Evolutionary conservation across 2,113 vertebrate species (phyloP).

Genomic region (Bos indicus): DNA sequence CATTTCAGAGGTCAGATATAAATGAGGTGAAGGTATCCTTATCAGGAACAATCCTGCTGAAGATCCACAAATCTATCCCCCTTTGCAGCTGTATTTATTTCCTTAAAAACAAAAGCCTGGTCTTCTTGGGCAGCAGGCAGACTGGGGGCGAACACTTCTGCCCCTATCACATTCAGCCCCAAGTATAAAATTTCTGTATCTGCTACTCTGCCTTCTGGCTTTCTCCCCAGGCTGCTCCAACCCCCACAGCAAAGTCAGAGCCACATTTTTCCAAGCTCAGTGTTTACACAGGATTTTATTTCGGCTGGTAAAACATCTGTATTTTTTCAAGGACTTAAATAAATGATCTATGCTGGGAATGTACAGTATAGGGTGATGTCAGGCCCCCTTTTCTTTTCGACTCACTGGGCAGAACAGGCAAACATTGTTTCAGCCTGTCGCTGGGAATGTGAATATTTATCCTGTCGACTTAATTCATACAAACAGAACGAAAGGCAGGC

Average conservation of each 20-base stretch:
- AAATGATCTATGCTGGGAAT: slow-evolving; percentile 75
- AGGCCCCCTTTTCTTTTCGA: slow-evolving; percentile 59
- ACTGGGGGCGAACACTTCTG: background rate
- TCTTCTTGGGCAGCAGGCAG: background rate
- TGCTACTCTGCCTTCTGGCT: slow-evolving; percentile 59
- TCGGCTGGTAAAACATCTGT: slow-evolving; percentile 79
- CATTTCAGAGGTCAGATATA: slow-evolving; percentile 15
- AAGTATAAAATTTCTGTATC: slow-evolving; percentile 27
- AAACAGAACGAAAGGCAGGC: slow-evolving; percentile 74
- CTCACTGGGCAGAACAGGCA: slow-evolving; percentile 76
- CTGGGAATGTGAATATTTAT: slow-evolving; percentile 83
- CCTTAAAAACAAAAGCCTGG: background rate
- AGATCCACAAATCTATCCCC: background rate
- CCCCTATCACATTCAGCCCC: background rate
- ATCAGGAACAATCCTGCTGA: background rate
- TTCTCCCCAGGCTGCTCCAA: slow-evolving; percentile 28
- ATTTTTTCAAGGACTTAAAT: slow-evolving; percentile 76
- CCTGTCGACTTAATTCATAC: slow-evolving; percentile 79
- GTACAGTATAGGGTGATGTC: slow-evolving; percentile 78
- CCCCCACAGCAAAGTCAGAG: slow-evolving; percentile 47
- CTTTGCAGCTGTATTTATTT: slow-evolving; percentile 15
- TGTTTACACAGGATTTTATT: slow-evolving; percentile 81
- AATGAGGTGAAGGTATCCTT: background rate
- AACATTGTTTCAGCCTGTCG: slow-evolving; percentile 78
- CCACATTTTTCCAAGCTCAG: slow-evolving; percentile 69